Percentiles rank a stretch among this genome's conserved stretches.
These are phyloP conservation scores for Cryptocephalus primarius DNA, from an alignment of 2,888 invertebrate genomes.

Conservation along the genomic window DNA sequence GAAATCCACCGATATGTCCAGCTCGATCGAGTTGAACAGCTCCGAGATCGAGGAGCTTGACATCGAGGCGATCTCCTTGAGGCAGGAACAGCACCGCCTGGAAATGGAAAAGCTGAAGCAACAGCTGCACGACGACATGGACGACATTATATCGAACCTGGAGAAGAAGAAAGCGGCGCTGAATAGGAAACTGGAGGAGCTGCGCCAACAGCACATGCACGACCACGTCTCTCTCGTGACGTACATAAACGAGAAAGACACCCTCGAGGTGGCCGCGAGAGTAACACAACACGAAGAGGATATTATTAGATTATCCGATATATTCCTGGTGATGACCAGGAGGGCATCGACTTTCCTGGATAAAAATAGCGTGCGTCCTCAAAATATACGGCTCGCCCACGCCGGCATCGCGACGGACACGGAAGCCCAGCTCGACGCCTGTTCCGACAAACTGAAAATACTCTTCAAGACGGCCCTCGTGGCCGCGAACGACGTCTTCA, in stretches of 20 bases:
- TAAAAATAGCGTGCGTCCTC: slow-evolving; percentile 31
- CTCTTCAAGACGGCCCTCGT: slow-evolving; percentile 33
- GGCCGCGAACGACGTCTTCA: slow-evolving; percentile 35
- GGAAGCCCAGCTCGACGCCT: slow-evolving; percentile 27
- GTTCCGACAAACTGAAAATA: slow-evolving; percentile 28
- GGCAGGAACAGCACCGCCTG: slow-evolving; percentile 24
- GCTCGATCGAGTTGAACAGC: slow-evolving; percentile 21
- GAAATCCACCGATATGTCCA: slow-evolving; percentile 16
- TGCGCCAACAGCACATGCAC: slow-evolving; percentile 28
- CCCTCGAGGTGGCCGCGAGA: slow-evolving; percentile 28
- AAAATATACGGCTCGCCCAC: slow-evolving; percentile 30
- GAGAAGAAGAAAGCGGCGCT: slow-evolving; percentile 32
- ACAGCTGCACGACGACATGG: slow-evolving; percentile 31
- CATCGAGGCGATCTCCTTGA: slow-evolving; percentile 22
- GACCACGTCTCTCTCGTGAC: slow-evolving; percentile 30
- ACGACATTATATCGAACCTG: slow-evolving; percentile 29
- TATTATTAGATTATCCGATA: slow-evolving; percentile 33
- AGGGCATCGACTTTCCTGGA: slow-evolving; percentile 32
- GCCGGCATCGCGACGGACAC: slow-evolving; percentile 23
- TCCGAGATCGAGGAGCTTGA: slow-evolving; percentile 26
- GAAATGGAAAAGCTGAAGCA: slow-evolving; percentile 26
- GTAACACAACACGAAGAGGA: slow-evolving; percentile 28
- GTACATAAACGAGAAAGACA: slow-evolving; percentile 30
- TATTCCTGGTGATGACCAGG: slow-evolving; percentile 32
- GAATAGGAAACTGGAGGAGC: slow-evolving; percentile 31